These are phyloP conservation scores for Clarias laeviceps DNA, from an alignment of 2,797 vertebrate species.

Conservation along the genomic window DNA sequence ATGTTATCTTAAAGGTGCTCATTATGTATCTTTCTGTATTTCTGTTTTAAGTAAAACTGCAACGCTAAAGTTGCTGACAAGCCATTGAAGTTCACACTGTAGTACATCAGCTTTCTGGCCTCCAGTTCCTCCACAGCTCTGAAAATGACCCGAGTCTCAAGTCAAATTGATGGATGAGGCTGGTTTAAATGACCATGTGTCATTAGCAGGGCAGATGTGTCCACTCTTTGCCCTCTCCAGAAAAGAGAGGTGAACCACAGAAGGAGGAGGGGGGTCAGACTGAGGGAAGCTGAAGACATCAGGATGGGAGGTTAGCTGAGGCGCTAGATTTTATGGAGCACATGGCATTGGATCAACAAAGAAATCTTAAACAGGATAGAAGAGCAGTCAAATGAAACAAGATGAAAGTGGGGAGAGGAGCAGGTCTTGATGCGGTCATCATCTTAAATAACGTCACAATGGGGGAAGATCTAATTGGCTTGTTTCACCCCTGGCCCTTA, in stretches of 20 bases:
- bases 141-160: constrained; percentile 10
- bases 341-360: constrained; percentile 27
- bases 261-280: background rate
- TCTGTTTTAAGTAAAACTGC: background rate
- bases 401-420: constrained; percentile 38
- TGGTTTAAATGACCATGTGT: background rate
- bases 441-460: too few species aligned
- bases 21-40: background rate
- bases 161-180: background rate
- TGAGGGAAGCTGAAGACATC: background rate
- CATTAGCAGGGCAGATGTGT: constrained; percentile 24
- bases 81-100: background rate
- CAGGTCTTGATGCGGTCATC: background rate
- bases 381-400: constrained; percentile 37
- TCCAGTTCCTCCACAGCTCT: background rate
- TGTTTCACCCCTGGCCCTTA: too few species aligned
- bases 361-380: constrained; percentile 8
- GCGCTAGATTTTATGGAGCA: constrained; percentile 26
- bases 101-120: background rate
- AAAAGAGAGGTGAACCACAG: background rate
- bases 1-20: background rate
- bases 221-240: background rate
- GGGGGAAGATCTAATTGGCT: too few species aligned
- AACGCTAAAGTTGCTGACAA: background rate
- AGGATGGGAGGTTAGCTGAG: background rate